A percentile compares a stretch with the other conserved stretches of the same genome.
Conservation (phyloP, 2,113 vertebrate species). For the Lagopus muta region DNA sequence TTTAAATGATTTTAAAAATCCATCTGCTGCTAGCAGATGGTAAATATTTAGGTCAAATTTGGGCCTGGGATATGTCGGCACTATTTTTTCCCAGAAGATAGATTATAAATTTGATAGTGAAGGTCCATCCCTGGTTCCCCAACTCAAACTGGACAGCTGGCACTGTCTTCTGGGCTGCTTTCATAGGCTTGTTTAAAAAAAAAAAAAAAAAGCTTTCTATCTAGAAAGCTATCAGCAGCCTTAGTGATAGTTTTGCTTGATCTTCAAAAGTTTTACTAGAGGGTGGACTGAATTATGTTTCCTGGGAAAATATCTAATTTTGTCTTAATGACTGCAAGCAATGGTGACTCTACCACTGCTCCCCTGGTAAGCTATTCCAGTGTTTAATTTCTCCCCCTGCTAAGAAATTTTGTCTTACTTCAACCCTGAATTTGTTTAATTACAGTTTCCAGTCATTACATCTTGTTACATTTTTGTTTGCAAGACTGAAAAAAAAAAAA, state of each 20-base stretch:
- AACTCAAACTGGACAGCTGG: neutral
- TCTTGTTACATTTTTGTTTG: neutral
- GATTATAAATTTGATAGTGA: neutral
- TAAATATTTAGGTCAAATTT: slow-evolving; percentile 53
- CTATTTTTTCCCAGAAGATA: neutral
- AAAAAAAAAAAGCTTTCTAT: neutral
- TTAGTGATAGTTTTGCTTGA: neutral
- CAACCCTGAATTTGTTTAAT: neutral
- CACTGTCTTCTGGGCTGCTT: neutral
- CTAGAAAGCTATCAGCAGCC: neutral
- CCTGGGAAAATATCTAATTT: neutral
- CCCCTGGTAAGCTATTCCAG: neutral
- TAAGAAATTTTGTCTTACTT: neutral
- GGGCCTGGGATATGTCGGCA: neutral
- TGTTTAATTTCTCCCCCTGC: neutral
- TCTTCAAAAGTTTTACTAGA: slow-evolving; percentile 13
- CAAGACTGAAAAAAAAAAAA: neutral
- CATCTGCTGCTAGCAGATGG: slow-evolving; percentile 52
- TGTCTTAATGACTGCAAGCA: neutral
- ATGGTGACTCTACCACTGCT: neutral
- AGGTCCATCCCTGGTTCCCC: neutral
- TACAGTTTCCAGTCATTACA: neutral
- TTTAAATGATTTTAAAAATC: neutral
- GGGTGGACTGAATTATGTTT: neutral
- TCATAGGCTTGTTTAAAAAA: neutral